Conservation (phyloP, 2,888 invertebrate species). For the Aphidius colemani region DNA sequence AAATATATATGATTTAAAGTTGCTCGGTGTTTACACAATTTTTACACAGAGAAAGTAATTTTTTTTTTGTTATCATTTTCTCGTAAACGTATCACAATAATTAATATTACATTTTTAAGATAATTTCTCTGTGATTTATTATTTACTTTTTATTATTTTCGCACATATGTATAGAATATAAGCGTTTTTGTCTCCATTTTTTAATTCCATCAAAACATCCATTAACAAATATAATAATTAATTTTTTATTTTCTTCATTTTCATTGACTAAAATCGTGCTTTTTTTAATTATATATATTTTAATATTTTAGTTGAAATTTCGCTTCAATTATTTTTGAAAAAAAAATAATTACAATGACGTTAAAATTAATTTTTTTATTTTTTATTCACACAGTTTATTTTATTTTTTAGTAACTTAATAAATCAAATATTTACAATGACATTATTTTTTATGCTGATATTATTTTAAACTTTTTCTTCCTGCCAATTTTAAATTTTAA, state of each 20-base stretch:
- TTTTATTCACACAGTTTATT: slow-evolving; percentile 5
- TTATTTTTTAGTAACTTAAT: slow-evolving; percentile 7
- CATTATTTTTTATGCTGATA: slow-evolving; percentile 22
- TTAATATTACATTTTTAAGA: slow-evolving; percentile 36
- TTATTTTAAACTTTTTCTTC: slow-evolving; percentile 10
- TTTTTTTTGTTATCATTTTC: slow-evolving; percentile 28
- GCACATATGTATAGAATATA: slow-evolving; percentile 50
- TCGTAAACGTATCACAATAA: slow-evolving; percentile 19
- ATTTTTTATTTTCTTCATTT: slow-evolving; percentile 24
- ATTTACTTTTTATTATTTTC: slow-evolving; percentile 37
- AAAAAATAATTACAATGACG: slow-evolving; percentile 25
- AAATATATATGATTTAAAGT: slow-evolving; percentile 4
- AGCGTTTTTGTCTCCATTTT: slow-evolving; percentile 48
- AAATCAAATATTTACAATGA: slow-evolving; percentile 24
- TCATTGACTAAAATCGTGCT: slow-evolving; percentile 26
- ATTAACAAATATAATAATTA: slow-evolving; percentile 2
- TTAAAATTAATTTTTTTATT: slow-evolving; percentile 6
- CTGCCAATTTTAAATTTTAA: slow-evolving; percentile 11
- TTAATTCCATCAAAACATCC: slow-evolving; percentile 22
- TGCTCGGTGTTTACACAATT: slow-evolving; percentile 8
- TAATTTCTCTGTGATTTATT: slow-evolving; percentile 40
- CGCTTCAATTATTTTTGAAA: slow-evolving; percentile 28
- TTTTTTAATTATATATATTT: slow-evolving; percentile 35
- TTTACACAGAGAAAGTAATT: slow-evolving; percentile 24
- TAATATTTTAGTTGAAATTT: slow-evolving; percentile 22